These are phyloP conservation scores for Acanthosepion pharaonis DNA, from an alignment of 2,888 invertebrate species.

Conservation along the genomic window DNA sequence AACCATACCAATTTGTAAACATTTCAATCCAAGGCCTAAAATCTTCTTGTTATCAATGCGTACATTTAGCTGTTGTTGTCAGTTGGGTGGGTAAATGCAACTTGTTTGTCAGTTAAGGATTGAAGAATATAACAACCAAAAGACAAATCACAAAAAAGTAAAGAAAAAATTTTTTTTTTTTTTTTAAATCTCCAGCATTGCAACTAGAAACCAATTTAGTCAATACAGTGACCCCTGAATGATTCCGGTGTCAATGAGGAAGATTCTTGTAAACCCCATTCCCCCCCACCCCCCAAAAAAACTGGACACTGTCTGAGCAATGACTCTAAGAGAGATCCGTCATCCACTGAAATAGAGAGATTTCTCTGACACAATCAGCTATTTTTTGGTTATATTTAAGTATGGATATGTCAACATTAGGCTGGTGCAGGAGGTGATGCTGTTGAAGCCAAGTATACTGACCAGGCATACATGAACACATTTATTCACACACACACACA, in stretches of 20 bases:
- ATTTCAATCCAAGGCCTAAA: too few relatives aligned
- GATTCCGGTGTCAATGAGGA: not conserved
- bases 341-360: not conserved
- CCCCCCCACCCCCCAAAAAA: too few relatives aligned
- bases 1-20: too few relatives aligned
- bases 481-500: not conserved
- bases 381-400: not conserved
- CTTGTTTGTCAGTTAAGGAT: too few relatives aligned
- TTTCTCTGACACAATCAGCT: not conserved
- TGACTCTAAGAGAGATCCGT: not conserved
- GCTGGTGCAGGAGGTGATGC: not conserved
- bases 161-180: too few relatives aligned
- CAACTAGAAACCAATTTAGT: not conserved
- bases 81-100: too few relatives aligned
- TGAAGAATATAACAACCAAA: too few relatives aligned
- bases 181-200: not conserved
- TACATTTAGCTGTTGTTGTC: too few relatives aligned
- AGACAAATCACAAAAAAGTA: too few relatives aligned
- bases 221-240: not conserved
- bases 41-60: too few relatives aligned
- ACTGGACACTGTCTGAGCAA: not conserved
- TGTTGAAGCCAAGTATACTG: not conserved
- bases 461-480: conserved; percentile 1
- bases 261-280: not conserved
- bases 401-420: not conserved